A percentile compares a stretch with the other conserved stretches of the same genome.
phyloP scores from a whole-genome alignment of 2,797 vertebrate species.

The Sebastes alutus region DNA sequence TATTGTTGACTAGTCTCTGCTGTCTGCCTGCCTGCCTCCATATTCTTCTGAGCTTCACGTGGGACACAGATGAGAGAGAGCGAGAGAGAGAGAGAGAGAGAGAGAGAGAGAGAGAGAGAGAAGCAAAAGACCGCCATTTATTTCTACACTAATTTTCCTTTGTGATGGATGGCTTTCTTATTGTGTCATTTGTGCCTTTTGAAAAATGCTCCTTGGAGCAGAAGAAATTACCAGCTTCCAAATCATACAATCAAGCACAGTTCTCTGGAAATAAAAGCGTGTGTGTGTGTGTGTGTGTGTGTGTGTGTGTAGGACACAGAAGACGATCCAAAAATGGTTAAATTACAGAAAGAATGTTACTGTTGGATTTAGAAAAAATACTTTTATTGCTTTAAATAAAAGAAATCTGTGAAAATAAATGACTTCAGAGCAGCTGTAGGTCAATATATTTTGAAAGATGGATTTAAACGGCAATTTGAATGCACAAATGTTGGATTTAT shows the following conservation, averaged over 20 bases:
- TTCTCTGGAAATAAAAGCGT: slow-evolving; percentile 21
- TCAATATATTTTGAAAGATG: background rate
- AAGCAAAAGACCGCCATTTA: slow-evolving; percentile 76
- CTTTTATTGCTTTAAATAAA: background rate
- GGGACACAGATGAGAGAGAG: slow-evolving; percentile 42
- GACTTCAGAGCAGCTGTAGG: background rate
- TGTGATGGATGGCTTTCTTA: slow-evolving; percentile 87
- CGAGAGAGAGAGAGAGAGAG: slow-evolving; percentile 44
- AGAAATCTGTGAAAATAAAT: background rate
- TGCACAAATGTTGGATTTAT: background rate
- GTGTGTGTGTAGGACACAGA: slow-evolving; percentile 13
- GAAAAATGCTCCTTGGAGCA: slow-evolving; percentile 83
- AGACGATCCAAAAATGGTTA: slow-evolving; percentile 6
- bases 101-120: slow-evolving; percentile 19
- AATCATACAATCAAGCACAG: slow-evolving; percentile 76
- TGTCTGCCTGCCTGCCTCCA: slow-evolving; percentile 68
- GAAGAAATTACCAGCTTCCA: slow-evolving; percentile 81
- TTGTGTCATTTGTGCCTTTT: slow-evolving; percentile 84
- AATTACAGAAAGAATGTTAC: slow-evolving; percentile 9
- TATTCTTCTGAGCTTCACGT: slow-evolving; percentile 73
- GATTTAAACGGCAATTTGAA: background rate
- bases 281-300: background rate
- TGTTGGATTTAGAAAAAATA: background rate
- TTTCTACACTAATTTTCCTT: slow-evolving; percentile 85
- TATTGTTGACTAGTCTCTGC: slow-evolving; percentile 81